Percentiles rank a stretch among this genome's conserved stretches.
Conservation (phyloP, 2,888 invertebrate genomes). For the Koerneria pararmatus region DNA sequence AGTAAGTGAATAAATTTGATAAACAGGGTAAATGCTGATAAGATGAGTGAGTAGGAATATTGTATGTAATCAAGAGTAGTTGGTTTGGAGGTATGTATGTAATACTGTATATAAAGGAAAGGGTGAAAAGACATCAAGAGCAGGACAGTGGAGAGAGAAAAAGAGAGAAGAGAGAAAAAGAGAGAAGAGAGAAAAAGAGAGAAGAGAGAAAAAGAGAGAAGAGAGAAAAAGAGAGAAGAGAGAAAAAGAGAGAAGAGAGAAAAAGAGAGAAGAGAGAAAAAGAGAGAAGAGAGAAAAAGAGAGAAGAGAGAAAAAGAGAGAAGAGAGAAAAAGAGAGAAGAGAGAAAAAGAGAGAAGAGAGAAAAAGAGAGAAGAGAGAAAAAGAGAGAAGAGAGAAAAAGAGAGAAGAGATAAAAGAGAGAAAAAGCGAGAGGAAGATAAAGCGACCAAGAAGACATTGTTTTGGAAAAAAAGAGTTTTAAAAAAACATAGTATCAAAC, state of each 20-base stretch:
- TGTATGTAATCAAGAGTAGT: too few relatives aligned
- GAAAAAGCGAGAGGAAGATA: too few relatives aligned
- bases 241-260: not conserved
- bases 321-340: not conserved
- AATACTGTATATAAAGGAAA: not conserved
- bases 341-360: not conserved
- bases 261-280: not conserved
- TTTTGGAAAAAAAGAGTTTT: too few relatives aligned
- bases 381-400: conserved; percentile 1
- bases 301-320: not conserved
- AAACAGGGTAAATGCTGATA: too few relatives aligned
- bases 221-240: not conserved
- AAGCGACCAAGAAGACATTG: too few relatives aligned
- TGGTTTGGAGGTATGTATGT: too few relatives aligned
- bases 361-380: not conserved
- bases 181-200: not conserved
- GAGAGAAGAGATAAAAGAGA: not conserved
- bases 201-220: not conserved
- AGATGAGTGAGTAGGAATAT: too few relatives aligned
- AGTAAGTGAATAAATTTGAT: too few relatives aligned
- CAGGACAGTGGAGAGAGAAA: not conserved
- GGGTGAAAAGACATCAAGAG: not conserved
- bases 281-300: conserved; percentile 1
- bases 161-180: not conserved
- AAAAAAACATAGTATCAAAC: too few relatives aligned